Percentiles rank a stretch among this genome's conserved stretches.
Conservation (phyloP, 2,797 vertebrate species). For the Scolopax rusticola region DNA sequence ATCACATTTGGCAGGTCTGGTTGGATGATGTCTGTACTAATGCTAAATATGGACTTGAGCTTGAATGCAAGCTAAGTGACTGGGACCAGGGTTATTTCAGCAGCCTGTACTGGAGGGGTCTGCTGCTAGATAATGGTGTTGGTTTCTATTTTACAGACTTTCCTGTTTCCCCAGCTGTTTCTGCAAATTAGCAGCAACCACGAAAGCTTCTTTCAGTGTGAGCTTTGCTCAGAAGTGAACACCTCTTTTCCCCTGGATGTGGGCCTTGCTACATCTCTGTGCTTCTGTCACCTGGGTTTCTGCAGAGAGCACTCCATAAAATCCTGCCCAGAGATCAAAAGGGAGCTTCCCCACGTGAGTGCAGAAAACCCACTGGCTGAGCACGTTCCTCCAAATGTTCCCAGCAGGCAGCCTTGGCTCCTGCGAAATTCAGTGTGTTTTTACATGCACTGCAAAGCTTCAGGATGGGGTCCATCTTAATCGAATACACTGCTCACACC, state of each 20-base stretch:
- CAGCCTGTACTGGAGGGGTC: neutral
- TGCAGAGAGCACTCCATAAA: neutral
- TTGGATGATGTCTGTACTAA: neutral
- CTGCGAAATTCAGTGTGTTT: neutral
- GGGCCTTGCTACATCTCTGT: neutral
- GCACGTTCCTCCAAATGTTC: neutral
- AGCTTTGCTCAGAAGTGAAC: neutral
- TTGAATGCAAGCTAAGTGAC: neutral
- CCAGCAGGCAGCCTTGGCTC: neutral
- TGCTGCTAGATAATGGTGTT: neutral
- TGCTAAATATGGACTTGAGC: neutral
- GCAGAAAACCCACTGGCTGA: neutral
- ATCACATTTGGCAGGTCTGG: neutral
- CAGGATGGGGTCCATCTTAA: neutral
- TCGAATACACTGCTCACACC: fast-evolving
- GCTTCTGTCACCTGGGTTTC: neutral
- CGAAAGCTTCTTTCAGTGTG: neutral
- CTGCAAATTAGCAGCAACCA: neutral
- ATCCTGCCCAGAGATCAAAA: neutral
- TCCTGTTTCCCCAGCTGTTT: neutral
- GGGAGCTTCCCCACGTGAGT: neutral
- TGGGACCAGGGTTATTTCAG: neutral
- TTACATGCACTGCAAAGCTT: neutral
- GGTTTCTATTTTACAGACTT: neutral
- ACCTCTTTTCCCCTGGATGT: fast-evolving